phyloP scores from a whole-genome alignment of 2,797 vertebrate species.

The Triplophysa bombifrons region DNA sequence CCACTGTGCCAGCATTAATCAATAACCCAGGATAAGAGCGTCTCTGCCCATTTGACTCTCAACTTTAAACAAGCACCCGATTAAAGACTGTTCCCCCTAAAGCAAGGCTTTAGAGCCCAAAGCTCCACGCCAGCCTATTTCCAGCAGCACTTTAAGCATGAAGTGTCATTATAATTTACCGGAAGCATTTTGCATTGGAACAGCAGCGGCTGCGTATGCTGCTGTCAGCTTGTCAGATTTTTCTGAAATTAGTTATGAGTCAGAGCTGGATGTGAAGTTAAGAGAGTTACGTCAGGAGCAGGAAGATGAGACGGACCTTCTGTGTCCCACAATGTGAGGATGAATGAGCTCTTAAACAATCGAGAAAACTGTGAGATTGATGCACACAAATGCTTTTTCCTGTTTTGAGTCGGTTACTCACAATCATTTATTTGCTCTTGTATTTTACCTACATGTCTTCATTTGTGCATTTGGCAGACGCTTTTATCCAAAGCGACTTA shows the following conservation, averaged over 20 bases:
- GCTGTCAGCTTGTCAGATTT: conserved; percentile 23
- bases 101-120: not conserved
- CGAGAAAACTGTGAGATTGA: not conserved
- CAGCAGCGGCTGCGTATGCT: not conserved
- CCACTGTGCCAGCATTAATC: conserved; percentile 39
- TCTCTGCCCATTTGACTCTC: conserved; percentile 10
- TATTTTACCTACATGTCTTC: not conserved
- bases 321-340: conserved; percentile 13
- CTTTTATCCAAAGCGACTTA: too few species aligned
- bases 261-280: conserved; percentile 16
- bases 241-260: conserved; percentile 40
- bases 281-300: conserved; percentile 13
- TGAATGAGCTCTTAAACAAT: conserved; percentile 9
- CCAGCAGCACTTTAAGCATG: not conserved
- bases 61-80: conserved; percentile 5
- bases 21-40: conserved; percentile 21
- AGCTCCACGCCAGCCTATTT: not conserved
- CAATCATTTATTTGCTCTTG: not conserved
- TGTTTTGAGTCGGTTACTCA: not conserved
- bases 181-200: conserved; percentile 6
- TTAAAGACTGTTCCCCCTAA: conserved; percentile 8
- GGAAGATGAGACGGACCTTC: conserved; percentile 10
- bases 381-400: not conserved
- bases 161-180: conserved; percentile 12
- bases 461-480: too few species aligned